These are phyloP conservation scores for Linnaemya tessellans DNA, from an alignment of 2,888 invertebrate species.

Conservation along the genomic window DNA sequence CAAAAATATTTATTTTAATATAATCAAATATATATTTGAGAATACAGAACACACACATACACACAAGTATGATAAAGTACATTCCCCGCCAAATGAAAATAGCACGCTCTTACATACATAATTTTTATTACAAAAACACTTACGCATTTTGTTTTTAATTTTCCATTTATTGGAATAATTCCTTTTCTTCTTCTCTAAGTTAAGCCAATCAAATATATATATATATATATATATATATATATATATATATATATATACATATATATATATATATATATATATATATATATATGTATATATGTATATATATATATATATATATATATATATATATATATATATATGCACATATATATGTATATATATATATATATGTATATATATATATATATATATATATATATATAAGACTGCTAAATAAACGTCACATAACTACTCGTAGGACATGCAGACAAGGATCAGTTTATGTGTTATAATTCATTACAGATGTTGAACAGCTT, in stretches of 20 bases:
- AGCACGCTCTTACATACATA: not conserved
- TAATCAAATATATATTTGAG: not conserved
- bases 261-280: too few species aligned
- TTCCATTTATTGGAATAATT: not conserved
- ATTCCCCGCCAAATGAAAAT: constrained; percentile 6
- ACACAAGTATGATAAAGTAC: constrained; percentile 25
- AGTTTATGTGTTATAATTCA: not conserved
- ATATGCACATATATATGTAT: too few species aligned
- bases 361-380: too few species aligned
- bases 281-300: too few species aligned
- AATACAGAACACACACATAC: not conserved
- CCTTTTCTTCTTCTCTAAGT: not conserved
- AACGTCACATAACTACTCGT: not conserved
- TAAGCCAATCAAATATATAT: constrained; percentile 1
- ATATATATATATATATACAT: too few species aligned
- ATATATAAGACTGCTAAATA: constrained; percentile 6
- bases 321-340: too few species aligned
- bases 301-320: too few species aligned
- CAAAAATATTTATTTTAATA: constrained; percentile 28
- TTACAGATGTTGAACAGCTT: not conserved
- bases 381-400: too few species aligned
- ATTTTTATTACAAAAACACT: not conserved
- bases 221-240: too few species aligned
- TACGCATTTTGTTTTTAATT: not conserved
- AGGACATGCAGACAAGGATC: not conserved